phyloP scores from a whole-genome alignment of 1,140 invertebrate genomes.

The Nephila pilipes region DNA sequence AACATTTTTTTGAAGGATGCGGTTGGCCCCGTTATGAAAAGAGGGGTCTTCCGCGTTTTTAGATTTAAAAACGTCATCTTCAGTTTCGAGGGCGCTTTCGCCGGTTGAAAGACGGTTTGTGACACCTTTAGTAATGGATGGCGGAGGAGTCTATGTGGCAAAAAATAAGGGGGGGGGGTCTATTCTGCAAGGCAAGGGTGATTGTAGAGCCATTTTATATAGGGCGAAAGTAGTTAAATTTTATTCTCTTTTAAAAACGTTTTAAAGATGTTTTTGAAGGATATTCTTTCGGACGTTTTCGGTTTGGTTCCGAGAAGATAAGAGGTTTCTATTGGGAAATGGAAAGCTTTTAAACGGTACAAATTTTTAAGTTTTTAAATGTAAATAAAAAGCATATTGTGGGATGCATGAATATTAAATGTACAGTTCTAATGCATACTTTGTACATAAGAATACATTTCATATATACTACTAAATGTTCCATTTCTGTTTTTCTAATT shows the following conservation, averaged over 20 bases:
- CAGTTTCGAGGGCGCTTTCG: slow-evolving; percentile 35
- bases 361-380: background rate
- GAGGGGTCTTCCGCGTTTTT: slow-evolving; percentile 17
- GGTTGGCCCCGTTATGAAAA: slow-evolving; percentile 61
- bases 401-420: background rate
- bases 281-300: background rate
- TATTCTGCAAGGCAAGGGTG: background rate
- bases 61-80: slow-evolving; percentile 52
- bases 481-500: background rate
- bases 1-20: slow-evolving; percentile 63
- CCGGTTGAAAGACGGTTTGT: slow-evolving; percentile 25
- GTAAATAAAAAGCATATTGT: background rate
- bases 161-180: background rate
- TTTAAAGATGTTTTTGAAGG: background rate
- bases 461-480: no score
- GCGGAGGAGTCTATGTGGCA: background rate
- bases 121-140: slow-evolving; percentile 42
- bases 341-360: background rate
- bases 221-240: background rate
- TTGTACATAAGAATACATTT: background rate
- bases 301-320: background rate
- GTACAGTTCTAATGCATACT: background rate
- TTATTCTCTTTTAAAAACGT: background rate
- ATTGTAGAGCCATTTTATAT: background rate
- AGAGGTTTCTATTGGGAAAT: background rate